These are phyloP conservation scores for Amiota communis DNA, from an alignment of 2,888 invertebrate species.

Conservation along the genomic window DNA sequence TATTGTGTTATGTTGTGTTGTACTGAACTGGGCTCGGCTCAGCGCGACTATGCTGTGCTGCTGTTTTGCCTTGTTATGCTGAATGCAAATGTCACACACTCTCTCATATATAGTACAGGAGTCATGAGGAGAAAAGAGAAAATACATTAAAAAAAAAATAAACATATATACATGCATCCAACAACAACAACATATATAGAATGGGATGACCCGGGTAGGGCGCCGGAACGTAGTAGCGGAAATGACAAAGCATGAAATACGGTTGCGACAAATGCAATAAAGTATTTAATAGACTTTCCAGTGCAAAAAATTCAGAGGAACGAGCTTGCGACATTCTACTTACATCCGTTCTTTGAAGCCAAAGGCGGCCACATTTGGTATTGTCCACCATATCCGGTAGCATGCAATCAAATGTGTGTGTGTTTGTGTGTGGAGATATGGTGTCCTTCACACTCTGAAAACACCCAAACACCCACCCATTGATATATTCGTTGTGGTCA, in stretches of 20 bases:
- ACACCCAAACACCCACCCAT: no score
- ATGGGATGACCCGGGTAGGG: slow-evolving; percentile 49
- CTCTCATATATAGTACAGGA: background rate
- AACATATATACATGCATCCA: slow-evolving; percentile 38
- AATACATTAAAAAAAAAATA: slow-evolving; percentile 48
- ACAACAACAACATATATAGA: slow-evolving; percentile 22
- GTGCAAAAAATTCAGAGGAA: background rate
- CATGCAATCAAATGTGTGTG: background rate
- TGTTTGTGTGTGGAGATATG: background rate
- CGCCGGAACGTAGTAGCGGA: slow-evolving; percentile 59
- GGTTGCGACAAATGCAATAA: slow-evolving; percentile 71
- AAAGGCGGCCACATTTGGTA: background rate
- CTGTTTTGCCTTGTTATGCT: slow-evolving; percentile 21
- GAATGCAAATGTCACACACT: slow-evolving; percentile 27
- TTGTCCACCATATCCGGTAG: background rate
- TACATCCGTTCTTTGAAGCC: background rate
- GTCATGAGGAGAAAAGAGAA: slow-evolving; percentile 9
- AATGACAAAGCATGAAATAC: slow-evolving; percentile 67
- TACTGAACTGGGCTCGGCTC: no score
- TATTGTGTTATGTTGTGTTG: background rate
- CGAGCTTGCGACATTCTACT: background rate
- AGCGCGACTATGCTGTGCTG: background rate
- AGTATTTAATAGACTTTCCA: slow-evolving; percentile 69
- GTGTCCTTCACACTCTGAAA: no score
- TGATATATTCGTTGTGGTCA: background rate